phyloP scores from a whole-genome alignment of 2,888 invertebrate genomes.

The Blomia tropicalis region DNA sequence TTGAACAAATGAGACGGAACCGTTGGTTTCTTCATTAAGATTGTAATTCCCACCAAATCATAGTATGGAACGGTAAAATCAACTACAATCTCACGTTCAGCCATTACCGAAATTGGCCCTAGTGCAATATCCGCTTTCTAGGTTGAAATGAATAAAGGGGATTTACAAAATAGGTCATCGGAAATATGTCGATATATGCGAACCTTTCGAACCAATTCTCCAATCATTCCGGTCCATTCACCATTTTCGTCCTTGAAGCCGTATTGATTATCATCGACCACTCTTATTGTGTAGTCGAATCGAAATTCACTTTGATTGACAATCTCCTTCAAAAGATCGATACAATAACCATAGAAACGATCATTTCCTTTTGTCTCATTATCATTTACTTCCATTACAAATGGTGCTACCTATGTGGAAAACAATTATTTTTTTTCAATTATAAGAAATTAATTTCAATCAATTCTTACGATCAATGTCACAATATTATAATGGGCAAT shows the following conservation, averaged over 20 bases:
- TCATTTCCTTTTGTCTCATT: constrained; percentile 34
- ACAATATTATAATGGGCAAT: constrained; percentile 40
- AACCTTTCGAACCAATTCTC: constrained; percentile 55
- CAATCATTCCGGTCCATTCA: constrained; percentile 49
- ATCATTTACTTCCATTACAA: constrained; percentile 35
- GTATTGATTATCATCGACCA: constrained; percentile 62
- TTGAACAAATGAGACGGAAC: constrained; percentile 83
- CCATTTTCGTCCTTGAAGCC: constrained; percentile 67
- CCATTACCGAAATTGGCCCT: constrained; percentile 88
- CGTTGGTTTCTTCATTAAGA: constrained; percentile 77
- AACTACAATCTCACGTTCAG: constrained; percentile 85
- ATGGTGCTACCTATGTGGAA: constrained; percentile 40
- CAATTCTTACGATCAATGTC: constrained; percentile 54
- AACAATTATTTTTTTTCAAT: neutral
- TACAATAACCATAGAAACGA: constrained; percentile 61
- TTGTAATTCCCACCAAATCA: constrained; percentile 89
- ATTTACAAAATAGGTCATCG: neutral
- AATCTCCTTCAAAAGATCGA: constrained; percentile 77
- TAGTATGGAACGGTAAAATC: constrained; percentile 94
- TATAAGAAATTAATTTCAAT: neutral
- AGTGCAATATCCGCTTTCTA: constrained; percentile 77
- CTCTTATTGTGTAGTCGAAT: constrained; percentile 49
- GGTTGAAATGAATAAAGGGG: constrained; percentile 19
- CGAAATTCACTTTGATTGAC: constrained; percentile 67
- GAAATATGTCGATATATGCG: too few relatives aligned